Evolutionary conservation across 2,113 vertebrate genomes (phyloP), one percentile per base, ranked within the genome.

Genomic region (Salminus brasiliensis): DNA sequence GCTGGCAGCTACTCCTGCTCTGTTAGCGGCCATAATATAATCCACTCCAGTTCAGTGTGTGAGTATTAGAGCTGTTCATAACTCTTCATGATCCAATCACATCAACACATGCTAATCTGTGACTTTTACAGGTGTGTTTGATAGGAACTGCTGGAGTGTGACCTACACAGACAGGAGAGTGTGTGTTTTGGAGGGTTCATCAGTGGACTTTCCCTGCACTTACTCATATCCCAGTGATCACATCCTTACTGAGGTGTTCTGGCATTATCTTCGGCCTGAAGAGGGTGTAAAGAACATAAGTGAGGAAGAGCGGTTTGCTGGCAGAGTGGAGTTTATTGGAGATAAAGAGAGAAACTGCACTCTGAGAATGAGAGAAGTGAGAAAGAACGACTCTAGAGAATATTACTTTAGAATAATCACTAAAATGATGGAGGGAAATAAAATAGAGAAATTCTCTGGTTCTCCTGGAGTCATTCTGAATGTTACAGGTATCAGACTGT

Each of bases 141-240:
- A 25, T 11, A 25, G n/a, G 4, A 0, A 0, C 16, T 76, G 74
- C 25, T 74, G 63, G 68, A 34, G 43, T 63, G 78, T 84, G 62
- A 11, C 2, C 30, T 81, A 80, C 63, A 12, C 30, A 62, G 72
- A 68, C 39, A 32, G 21, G 29, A 73, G 68, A 34, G 65, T 84
- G 34, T 84, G 78, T 70, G 69, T 27, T 27, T 5, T 66, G 18
- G 30, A 39, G 21, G 62, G 62, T 1, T 49, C 74, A 69, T 70
- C 83, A 74, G 74, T 78, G 76, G 79, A 78, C 7, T 36, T 84
- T 55, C 63, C 65, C 71, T 60, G 71, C 30, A 25, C 11, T 39
- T 84, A 75, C 72, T 25, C n/a, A 67, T 39, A 43, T 80, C 78
- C 78, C 30, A n/a, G 6, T 30, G 11, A 0, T n/a, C 0, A 29